phyloP scores from a whole-genome alignment of 2,888 invertebrate species.

The Drosophila testacea region DNA sequence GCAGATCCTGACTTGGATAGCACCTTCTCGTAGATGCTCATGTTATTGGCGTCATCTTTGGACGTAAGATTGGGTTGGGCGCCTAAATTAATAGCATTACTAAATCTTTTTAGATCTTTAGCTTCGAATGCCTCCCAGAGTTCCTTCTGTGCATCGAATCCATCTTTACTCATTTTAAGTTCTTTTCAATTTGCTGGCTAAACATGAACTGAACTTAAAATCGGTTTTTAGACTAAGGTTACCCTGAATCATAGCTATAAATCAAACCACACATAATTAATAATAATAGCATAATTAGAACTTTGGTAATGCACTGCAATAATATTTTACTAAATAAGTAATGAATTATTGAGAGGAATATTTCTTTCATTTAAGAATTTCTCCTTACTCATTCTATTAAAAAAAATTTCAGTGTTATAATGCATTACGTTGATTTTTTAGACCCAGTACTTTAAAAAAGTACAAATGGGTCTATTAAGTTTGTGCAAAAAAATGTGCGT shows the following conservation, averaged over 20 bases:
- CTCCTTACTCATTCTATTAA: too few species aligned
- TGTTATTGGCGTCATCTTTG: not conserved
- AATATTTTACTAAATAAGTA: too few species aligned
- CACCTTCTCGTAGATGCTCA: constrained; percentile 21
- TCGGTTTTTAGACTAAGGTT: not conserved
- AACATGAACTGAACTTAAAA: not conserved
- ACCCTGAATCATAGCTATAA: constrained; percentile 1
- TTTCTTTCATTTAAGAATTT: too few species aligned
- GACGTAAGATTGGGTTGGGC: not conserved
- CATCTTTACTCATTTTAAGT: not conserved
- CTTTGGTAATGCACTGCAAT: not conserved
- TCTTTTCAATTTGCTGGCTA: constrained; percentile 4
- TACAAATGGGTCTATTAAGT: too few species aligned
- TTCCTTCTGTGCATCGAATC: not conserved
- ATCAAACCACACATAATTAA: not conserved
- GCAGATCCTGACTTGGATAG: constrained; percentile 7
- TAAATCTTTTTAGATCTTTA: not conserved
- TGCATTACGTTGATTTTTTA: too few species aligned
- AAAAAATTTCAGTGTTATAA: too few species aligned
- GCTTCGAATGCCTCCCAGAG: not conserved
- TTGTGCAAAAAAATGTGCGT: too few species aligned
- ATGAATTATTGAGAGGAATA: too few species aligned
- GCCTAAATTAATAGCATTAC: not conserved
- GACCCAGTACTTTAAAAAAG: too few species aligned
- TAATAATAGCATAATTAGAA: too few species aligned